A percentile compares a stretch with the other conserved stretches of the same genome.
Evolutionary conservation across 2,888 invertebrate genomes (phyloP).

Genomic region (Noctua pronuba): DNA sequence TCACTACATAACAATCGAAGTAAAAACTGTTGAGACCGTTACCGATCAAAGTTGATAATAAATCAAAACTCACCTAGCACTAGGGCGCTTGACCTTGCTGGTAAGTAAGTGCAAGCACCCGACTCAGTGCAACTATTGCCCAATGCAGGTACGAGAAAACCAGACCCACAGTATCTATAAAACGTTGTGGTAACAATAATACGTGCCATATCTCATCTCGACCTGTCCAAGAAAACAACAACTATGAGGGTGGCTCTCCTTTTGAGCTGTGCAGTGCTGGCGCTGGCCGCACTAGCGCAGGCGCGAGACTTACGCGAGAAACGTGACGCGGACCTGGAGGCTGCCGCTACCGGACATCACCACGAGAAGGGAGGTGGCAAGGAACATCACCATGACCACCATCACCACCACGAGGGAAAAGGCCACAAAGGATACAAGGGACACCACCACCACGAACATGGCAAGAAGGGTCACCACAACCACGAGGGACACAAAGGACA

Average conservation of each 20-base stretch:
- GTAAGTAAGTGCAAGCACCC: constrained; percentile 76
- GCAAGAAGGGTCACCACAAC: constrained; percentile 93
- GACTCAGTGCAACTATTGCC: constrained; percentile 81
- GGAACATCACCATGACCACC: constrained; percentile 91
- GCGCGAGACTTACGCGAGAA: constrained; percentile 84
- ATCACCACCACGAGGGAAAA: constrained; percentile 92
- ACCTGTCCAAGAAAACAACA: constrained; percentile 73
- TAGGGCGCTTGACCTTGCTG: constrained; percentile 80
- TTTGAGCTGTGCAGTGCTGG: constrained; percentile 76
- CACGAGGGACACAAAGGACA: constrained; percentile 91
- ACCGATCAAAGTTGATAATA: constrained; percentile 40
- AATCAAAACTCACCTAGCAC: constrained; percentile 55
- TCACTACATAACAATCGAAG: neutral
- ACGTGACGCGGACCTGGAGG: constrained; percentile 88
- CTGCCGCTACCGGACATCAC: constrained; percentile 85
- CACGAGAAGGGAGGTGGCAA: constrained; percentile 91
- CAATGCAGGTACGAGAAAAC: constrained; percentile 82
- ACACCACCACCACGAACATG: constrained; percentile 92
- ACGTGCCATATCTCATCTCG: constrained; percentile 78
- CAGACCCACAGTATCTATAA: constrained; percentile 84
- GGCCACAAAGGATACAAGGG: constrained; percentile 93
- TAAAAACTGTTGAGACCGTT: constrained; percentile 5
- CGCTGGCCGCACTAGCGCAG: constrained; percentile 85
- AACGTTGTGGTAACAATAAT: constrained; percentile 78
- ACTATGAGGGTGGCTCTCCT: constrained; percentile 81